Base-by-base conservation (phyloP, 2,888 invertebrate genomes). In the Plebejus melissa region DNA sequence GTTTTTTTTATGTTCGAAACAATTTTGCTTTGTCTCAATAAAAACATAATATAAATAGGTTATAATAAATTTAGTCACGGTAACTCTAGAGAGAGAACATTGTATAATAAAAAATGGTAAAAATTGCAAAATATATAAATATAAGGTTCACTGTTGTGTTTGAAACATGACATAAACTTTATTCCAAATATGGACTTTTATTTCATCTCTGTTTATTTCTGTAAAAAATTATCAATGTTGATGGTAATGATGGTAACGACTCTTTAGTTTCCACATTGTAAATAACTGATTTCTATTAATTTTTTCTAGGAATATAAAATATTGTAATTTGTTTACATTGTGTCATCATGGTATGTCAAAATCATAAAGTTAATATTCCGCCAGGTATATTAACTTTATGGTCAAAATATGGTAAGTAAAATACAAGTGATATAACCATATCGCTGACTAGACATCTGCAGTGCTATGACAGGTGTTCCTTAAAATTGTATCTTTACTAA, bases 51-150 rank as follows among this genome's bases (percentile, higher is more conserved):
- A 85, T 89, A 89, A 88, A 83, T 86, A 84, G 84, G 85, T 86
- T 80, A 86, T 22, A 84, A 80, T 81, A 83, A 88, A 84, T 81
- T 88, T 91, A 91, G 93, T 91, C 90, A 90, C 87, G 83, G 83
- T 82, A 54, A 85, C 91, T 91, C 89, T 82, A 85, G 83, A 83
- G 82, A 85, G 82, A 89, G 93, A 86, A 86, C 85, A 88, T 85
- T 91, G 88, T 91, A 90, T 88, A 87, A 88, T 88, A 91, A 89
- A 74, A 88, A 87, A 82, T 82, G 88, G 88, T 88, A 90, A 93
- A 92, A 91, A 90, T 88, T 87, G 87, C 83, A 90, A 91, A 92
- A 91, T 86, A 82, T 85, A 87, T 88, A 89, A 82, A 89, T 84
- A 3, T 75, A 89, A 80, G 83, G 87, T 90, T 90, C 88, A 85